Conservation (phyloP, 2,113 vertebrate genomes). For the Brachyistius frenatus region DNA sequence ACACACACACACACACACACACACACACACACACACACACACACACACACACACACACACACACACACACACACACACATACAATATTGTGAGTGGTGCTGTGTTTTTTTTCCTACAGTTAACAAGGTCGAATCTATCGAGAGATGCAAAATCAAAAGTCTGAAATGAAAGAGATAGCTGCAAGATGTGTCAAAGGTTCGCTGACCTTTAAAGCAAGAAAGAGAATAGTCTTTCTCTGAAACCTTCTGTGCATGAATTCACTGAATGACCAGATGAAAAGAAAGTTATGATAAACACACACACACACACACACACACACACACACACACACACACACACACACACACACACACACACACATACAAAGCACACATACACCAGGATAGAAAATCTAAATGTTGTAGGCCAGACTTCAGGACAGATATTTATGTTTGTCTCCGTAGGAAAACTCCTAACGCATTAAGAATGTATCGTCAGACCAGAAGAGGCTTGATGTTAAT, state of each 20-base stretch:
- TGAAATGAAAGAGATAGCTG: not conserved
- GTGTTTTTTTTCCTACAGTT: slow-evolving; percentile 2
- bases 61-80: not conserved
- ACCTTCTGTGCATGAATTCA: not conserved
- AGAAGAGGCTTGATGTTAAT: too few species aligned
- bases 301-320: not conserved
- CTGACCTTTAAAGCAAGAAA: not conserved
- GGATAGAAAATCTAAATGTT: too few species aligned
- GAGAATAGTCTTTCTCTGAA: not conserved
- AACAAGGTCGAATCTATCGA: slow-evolving; percentile 33
- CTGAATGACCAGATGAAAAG: not conserved
- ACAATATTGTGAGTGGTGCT: not conserved
- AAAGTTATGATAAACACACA: not conserved
- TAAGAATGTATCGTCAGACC: too few species aligned
- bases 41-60: not conserved
- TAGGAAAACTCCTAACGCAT: too few species aligned
- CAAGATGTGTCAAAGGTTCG: not conserved
- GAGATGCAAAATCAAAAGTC: slow-evolving; percentile 5
- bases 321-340: not conserved
- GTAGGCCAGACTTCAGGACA: too few species aligned
- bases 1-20: not conserved
- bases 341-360: too few species aligned
- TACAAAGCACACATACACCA: too few species aligned
- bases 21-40: not conserved
- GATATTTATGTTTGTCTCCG: too few species aligned